Evolutionary conservation across 2,797 vertebrate genomes (phyloP).

Genomic region (Thaleichthys pacificus): DNA sequence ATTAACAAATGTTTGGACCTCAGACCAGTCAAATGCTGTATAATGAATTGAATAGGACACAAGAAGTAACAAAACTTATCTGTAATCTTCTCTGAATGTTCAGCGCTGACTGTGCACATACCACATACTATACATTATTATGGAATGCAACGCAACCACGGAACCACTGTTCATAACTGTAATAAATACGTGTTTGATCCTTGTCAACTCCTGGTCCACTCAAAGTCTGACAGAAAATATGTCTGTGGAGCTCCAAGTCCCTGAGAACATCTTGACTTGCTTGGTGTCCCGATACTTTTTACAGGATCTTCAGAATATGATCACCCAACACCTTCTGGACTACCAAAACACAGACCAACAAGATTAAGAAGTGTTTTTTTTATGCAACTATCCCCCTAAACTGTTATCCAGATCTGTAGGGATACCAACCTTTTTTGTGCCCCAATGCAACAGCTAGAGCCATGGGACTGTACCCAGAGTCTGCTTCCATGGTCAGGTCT

Average conservation of each 20-base stretch:
- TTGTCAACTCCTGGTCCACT: neutral
- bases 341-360: constrained; percentile 49
- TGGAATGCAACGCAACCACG: neutral
- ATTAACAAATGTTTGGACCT: neutral
- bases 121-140: neutral
- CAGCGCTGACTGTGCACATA: neutral
- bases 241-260: too few species aligned
- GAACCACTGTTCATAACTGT: neutral
- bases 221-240: neutral
- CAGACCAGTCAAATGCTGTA: neutral
- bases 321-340: constrained; percentile 94
- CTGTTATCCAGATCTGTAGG: neutral
- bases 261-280: neutral
- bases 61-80: too few species aligned
- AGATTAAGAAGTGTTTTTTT: neutral
- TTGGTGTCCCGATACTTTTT: constrained; percentile 47
- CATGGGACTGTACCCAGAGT: constrained; percentile 94
- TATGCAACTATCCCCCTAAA: neutral
- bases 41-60: neutral
- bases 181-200: neutral
- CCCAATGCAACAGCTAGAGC: constrained; percentile 93
- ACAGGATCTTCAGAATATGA: constrained; percentile 90
- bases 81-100: neutral
- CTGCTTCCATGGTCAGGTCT: constrained; percentile 91
- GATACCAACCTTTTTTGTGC: constrained; percentile 84